Conservation (phyloP, 2,113 vertebrate species). For the Indri indri region DNA sequence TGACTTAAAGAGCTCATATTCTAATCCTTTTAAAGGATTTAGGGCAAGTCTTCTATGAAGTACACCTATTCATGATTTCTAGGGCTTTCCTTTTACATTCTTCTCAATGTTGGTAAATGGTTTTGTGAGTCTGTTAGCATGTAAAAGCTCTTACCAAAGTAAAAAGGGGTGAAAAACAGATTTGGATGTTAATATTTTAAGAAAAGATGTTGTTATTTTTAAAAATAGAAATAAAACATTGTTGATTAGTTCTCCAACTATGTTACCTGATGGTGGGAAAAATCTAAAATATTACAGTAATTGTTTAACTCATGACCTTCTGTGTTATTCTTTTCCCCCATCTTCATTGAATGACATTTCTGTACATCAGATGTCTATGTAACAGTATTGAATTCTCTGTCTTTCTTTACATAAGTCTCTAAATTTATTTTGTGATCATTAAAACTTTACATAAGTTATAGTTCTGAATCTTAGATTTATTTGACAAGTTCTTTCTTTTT, state of each 20-base stretch:
- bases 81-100: not conserved
- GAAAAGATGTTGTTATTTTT: not conserved
- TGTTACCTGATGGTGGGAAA: not conserved
- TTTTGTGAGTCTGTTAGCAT: not conserved
- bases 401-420: not conserved
- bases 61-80: not conserved
- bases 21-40: not conserved
- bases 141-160: not conserved
- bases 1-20: not conserved
- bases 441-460: not conserved
- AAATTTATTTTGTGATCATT: not conserved
- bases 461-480: not conserved
- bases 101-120: not conserved
- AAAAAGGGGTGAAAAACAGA: not conserved
- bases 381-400: not conserved
- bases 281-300: not conserved
- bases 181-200: not conserved
- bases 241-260: not conserved
- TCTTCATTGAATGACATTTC: not conserved
- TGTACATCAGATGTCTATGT: fast-evolving
- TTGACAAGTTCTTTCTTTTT: not conserved
- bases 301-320: not conserved
- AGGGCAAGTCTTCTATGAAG: not conserved
- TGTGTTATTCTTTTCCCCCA: not conserved
- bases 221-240: not conserved